phyloP scores from a whole-genome alignment of 2,797 vertebrate species.

The Orestias chungarensis region DNA sequence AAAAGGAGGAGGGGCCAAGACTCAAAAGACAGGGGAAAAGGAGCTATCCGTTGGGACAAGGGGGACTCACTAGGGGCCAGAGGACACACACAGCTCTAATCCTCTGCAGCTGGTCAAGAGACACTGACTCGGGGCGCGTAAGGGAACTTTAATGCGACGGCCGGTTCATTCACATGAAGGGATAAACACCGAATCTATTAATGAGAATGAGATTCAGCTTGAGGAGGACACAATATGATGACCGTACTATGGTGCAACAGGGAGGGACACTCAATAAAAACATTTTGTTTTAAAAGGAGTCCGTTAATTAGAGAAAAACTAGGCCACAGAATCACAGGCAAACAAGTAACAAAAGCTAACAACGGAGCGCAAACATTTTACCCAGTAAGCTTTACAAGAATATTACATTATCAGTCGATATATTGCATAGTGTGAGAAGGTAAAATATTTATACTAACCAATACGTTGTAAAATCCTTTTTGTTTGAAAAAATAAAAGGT shows the following conservation, averaged over 20 bases:
- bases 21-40: conserved; percentile 77
- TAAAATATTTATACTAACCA: neutral
- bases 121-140: conserved; percentile 72
- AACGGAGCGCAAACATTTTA: conserved; percentile 1
- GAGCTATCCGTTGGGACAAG: conserved; percentile 78
- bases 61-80: conserved; percentile 68
- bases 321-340: conserved; percentile 59
- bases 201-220: conserved; percentile 70
- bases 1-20: conserved; percentile 64
- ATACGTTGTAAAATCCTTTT: neutral
- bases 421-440: neutral
- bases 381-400: neutral
- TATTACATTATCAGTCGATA: neutral
- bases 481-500: neutral
- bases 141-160: conserved; percentile 68
- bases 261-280: conserved; percentile 15
- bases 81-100: conserved; percentile 78
- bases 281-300: conserved; percentile 48
- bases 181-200: conserved; percentile 74
- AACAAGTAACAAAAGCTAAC: conserved; percentile 31
- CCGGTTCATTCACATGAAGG: conserved; percentile 74
- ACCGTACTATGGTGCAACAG: conserved; percentile 61
- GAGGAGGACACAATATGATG: conserved; percentile 73
- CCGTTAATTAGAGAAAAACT: conserved; percentile 74
- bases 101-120: conserved; percentile 80